Conservation (phyloP, 2,888 invertebrate genomes). For the Ennomos erosarius region DNA sequence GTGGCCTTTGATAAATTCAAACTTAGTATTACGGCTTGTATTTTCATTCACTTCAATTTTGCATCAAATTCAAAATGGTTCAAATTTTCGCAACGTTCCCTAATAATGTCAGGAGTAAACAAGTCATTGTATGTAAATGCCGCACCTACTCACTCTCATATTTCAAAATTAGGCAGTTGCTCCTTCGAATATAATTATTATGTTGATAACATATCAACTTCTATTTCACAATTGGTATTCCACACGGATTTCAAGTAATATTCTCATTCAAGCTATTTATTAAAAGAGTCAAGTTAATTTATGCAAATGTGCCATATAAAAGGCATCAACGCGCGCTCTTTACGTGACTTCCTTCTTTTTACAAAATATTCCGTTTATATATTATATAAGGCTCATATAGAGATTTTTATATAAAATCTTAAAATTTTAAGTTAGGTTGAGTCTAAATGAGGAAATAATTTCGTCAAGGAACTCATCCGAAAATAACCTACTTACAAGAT, state of each 20-base stretch:
- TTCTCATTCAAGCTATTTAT: background rate
- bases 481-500: conserved; percentile 3
- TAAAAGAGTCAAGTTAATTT: background rate
- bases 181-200: conserved; percentile 31
- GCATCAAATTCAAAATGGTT: conserved; percentile 12
- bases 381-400: no score
- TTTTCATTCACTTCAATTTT: background rate
- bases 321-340: conserved; percentile 25
- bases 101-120: conserved; percentile 34
- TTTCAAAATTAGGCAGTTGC: conserved; percentile 28
- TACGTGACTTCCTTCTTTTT: background rate
- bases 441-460: conserved; percentile 3
- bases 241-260: conserved; percentile 1
- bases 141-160: conserved; percentile 40
- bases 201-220: conserved; percentile 25
- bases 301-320: conserved; percentile 5
- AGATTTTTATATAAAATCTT: background rate
- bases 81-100: conserved; percentile 27
- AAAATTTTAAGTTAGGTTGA: background rate
- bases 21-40: no score
- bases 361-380: background rate
- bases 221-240: conserved; percentile 18
- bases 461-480: conserved; percentile 1
- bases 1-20: no score
- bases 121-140: conserved; percentile 49